phyloP scores from a whole-genome alignment of 2,888 invertebrate species.

The Zygaena filipendulae region DNA sequence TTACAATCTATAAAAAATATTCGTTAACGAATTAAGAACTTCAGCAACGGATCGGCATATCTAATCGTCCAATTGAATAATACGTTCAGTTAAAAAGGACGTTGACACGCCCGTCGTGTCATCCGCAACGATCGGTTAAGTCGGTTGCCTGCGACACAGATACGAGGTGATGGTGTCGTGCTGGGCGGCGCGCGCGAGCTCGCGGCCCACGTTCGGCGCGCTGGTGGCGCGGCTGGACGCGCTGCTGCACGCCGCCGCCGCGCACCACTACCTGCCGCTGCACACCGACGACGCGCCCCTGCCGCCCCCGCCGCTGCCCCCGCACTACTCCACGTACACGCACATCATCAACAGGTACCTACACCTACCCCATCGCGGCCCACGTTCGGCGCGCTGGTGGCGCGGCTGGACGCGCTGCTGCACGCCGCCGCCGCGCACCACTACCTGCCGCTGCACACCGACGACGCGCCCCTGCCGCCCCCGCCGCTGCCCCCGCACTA shows the following conservation, averaged over 20 bases:
- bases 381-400: constrained; percentile 72
- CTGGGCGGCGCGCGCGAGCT: constrained; percentile 75
- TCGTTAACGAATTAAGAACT: too few species aligned
- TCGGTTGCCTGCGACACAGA: too few species aligned
- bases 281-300: constrained; percentile 19
- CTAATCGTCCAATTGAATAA: too few species aligned
- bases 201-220: constrained; percentile 77
- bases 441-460: constrained; percentile 21
- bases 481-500: not conserved
- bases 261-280: constrained; percentile 43
- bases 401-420: constrained; percentile 31
- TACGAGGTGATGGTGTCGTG: constrained; percentile 81
- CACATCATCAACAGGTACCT: too few species aligned
- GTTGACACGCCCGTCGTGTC: too few species aligned
- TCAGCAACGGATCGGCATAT: too few species aligned
- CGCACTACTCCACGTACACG: not conserved
- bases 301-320: constrained; percentile 4
- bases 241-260: constrained; percentile 37
- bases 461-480: not conserved
- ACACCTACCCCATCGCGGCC: too few species aligned
- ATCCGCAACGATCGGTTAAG: too few species aligned
- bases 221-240: constrained; percentile 53
- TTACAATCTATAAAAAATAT: too few species aligned
- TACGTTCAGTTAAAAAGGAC: too few species aligned
- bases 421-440: constrained; percentile 18